Evolutionary conservation across 1,140 invertebrate genomes (phyloP).

Genomic region (Listronotus bonariensis): DNA sequence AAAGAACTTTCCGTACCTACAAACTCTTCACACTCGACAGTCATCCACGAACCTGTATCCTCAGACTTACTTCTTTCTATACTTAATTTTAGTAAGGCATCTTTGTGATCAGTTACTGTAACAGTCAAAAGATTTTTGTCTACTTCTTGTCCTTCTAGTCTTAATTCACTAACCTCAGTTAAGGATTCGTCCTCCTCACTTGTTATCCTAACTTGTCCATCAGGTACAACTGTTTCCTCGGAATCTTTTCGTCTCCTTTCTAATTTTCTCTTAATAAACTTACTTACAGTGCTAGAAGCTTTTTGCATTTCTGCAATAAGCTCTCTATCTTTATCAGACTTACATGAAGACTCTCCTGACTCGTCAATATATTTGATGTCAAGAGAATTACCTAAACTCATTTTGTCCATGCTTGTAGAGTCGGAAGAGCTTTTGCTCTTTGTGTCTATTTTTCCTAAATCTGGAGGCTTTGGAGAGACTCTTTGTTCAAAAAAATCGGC

Average conservation of each 20-base stretch:
- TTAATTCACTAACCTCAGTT: conserved; percentile 64
- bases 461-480: conserved; percentile 48
- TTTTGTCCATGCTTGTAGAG: conserved; percentile 51
- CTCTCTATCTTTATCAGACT: conserved; percentile 52
- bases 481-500: conserved; percentile 55
- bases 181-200: conserved; percentile 70
- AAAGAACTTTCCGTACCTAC: conserved; percentile 61
- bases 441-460: conserved; percentile 46
- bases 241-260: conserved; percentile 52
- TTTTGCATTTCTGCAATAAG: conserved; percentile 52
- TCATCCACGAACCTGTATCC: conserved; percentile 66
- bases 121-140: conserved; percentile 47
- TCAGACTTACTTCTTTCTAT: conserved; percentile 62
- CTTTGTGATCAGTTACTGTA: conserved; percentile 53
- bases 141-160: conserved; percentile 48
- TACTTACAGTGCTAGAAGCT: conserved; percentile 49
- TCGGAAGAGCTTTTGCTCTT: conserved; percentile 52
- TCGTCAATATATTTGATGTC: conserved; percentile 56
- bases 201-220: conserved; percentile 57
- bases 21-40: conserved; percentile 66
- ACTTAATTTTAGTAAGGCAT: conserved; percentile 56
- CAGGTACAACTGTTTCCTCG: conserved; percentile 55
- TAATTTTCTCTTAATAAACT: conserved; percentile 50
- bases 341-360: conserved; percentile 53
- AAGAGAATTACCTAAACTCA: conserved; percentile 53